phyloP scores from a whole-genome alignment of 2,113 vertebrate species.

The Sus scrofa region T2T-Sscrofa CM000826.6:42828001-42828500 shows the following conservation, averaged over 20 bases:
- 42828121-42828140: neutral
- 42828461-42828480: neutral
- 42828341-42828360: neutral
- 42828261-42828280: neutral
- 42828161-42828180: neutral
- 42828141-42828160: neutral
- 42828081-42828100: neutral
- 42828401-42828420: neutral
- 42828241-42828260: neutral
- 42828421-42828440: neutral
- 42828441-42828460: neutral
- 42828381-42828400: neutral
- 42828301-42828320: neutral
- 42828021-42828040: slow-evolving; percentile 13
- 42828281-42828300: neutral
- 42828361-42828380: neutral
- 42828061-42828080: slow-evolving; percentile 47
- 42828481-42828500: neutral
- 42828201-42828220: neutral
- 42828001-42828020: neutral
- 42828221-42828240: neutral
- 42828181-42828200: accelerated
- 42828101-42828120: neutral
- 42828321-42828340: neutral
- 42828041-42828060: neutral